These are phyloP conservation scores for Drosophila prolongata DNA, from an alignment of 2,888 invertebrate species.

Conservation along the genomic window DNA sequence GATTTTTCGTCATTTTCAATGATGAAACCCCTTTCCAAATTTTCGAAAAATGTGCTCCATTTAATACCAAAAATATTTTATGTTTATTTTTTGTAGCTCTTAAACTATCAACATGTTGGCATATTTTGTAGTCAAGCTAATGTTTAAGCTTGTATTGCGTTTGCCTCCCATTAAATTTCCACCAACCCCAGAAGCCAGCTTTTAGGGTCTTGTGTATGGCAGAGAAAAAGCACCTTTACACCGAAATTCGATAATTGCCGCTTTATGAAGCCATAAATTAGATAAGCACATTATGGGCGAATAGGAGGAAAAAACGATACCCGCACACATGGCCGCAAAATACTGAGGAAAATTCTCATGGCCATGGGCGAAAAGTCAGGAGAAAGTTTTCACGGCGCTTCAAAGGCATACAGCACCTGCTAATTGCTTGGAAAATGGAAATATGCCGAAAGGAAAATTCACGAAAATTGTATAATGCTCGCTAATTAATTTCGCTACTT, in stretches of 20 bases:
- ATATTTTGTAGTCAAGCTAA: too few species aligned
- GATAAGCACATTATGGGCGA: constrained; percentile 27
- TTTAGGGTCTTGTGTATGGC: constrained; percentile 5
- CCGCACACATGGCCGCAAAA: constrained; percentile 12
- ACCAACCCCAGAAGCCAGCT: not conserved
- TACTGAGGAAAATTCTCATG: not conserved
- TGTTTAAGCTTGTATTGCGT: too few species aligned
- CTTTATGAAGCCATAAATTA: constrained; percentile 51
- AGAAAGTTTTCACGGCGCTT: constrained; percentile 28
- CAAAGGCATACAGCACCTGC: constrained; percentile 10
- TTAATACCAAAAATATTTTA: too few species aligned
- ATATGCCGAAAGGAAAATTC: constrained; percentile 22
- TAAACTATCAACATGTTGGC: too few species aligned
- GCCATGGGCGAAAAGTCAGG: constrained; percentile 17
- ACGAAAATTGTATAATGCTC: constrained; percentile 22
- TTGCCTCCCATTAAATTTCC: not conserved
- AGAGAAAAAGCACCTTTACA: not conserved
- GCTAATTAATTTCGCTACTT: constrained; percentile 43
- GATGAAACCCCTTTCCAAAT: too few species aligned
- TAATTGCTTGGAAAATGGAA: constrained; percentile 41
- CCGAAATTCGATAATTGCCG: constrained; percentile 39
- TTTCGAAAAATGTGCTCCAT: too few species aligned
- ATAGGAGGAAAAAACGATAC: constrained; percentile 7
- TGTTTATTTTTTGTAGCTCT: too few species aligned
- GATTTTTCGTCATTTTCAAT: too few species aligned